Evolutionary conservation across 2,888 invertebrate species (phyloP).

Genomic region (Notocelia uddmanniana): DNA sequence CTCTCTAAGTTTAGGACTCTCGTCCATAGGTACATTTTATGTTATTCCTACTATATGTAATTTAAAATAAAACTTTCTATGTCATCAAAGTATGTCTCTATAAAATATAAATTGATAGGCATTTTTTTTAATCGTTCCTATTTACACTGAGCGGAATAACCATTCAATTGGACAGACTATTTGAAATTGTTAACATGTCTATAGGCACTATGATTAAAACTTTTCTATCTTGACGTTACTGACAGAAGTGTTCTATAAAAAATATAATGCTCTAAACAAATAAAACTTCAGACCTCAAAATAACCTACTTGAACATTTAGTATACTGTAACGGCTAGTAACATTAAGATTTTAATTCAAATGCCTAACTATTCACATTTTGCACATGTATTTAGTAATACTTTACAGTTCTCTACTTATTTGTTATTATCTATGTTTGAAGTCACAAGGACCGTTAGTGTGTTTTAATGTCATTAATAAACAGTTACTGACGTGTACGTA

Average conservation of each 20-base stretch:
- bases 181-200: slow-evolving; percentile 35
- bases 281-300: neutral
- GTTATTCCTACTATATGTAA: slow-evolving; percentile 57
- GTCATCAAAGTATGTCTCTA: slow-evolving; percentile 67
- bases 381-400: slow-evolving; percentile 73
- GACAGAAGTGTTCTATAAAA: slow-evolving; percentile 36
- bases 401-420: slow-evolving; percentile 65
- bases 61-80: slow-evolving; percentile 66
- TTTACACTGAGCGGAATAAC: slow-evolving; percentile 47
- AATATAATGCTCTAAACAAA: slow-evolving; percentile 33
- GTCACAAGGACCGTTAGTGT: slow-evolving; percentile 27
- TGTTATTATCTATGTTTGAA: slow-evolving; percentile 49
- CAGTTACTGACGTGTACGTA: neutral
- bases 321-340: slow-evolving; percentile 27
- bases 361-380: slow-evolving; percentile 52
- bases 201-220: slow-evolving; percentile 41
- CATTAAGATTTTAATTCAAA: slow-evolving; percentile 52
- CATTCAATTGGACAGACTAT: slow-evolving; percentile 38
- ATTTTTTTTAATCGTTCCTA: slow-evolving; percentile 48
- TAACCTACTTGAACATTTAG: slow-evolving; percentile 20
- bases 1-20: slow-evolving; percentile 44
- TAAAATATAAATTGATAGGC: slow-evolving; percentile 66
- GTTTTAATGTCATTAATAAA: neutral
- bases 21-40: slow-evolving; percentile 51
- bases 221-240: slow-evolving; percentile 13